These are phyloP conservation scores for Bryconaethiops microstoma DNA, from an alignment of 2,797 vertebrate genomes.

Conservation along the genomic window DNA sequence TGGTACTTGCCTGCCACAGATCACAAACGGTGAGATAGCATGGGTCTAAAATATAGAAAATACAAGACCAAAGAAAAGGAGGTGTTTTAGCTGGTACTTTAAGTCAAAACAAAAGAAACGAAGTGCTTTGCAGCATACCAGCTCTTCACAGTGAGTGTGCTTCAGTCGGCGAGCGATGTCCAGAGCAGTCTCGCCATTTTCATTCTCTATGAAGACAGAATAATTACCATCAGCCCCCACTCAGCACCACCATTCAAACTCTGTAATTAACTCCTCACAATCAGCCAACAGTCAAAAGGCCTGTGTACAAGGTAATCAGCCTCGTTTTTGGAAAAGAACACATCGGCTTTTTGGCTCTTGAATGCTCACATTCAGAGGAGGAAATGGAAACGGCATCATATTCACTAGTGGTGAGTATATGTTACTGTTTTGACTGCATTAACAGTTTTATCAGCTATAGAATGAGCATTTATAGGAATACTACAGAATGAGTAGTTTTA, in stretches of 20 bases:
- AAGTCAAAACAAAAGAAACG: too few species aligned
- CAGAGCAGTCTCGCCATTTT: conserved; percentile 77
- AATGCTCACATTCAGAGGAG: neutral
- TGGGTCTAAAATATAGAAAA: too few species aligned
- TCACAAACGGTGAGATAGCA: too few species aligned
- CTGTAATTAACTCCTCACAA: neutral
- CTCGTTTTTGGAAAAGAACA: neutral
- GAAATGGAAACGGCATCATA: neutral
- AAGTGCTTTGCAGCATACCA: conserved; percentile 69
- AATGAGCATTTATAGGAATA: neutral
- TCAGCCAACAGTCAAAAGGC: neutral
- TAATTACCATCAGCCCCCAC: conserved; percentile 13
- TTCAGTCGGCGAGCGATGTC: conserved; percentile 80
- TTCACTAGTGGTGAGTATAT: neutral
- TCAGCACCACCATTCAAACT: neutral
- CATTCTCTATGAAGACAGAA: conserved; percentile 74
- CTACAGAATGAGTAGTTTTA: neutral
- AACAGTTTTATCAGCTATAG: too few species aligned
- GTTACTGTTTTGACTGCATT: neutral
- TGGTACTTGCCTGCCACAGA: too few species aligned
- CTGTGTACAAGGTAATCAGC: neutral
- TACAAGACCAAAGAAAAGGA: too few species aligned
- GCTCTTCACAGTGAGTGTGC: conserved; percentile 78
- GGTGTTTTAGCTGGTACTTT: too few species aligned
- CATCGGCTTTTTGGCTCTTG: neutral